Conservation (phyloP, 2,113 vertebrate species). For the Gallinago jamesoni region DNA sequence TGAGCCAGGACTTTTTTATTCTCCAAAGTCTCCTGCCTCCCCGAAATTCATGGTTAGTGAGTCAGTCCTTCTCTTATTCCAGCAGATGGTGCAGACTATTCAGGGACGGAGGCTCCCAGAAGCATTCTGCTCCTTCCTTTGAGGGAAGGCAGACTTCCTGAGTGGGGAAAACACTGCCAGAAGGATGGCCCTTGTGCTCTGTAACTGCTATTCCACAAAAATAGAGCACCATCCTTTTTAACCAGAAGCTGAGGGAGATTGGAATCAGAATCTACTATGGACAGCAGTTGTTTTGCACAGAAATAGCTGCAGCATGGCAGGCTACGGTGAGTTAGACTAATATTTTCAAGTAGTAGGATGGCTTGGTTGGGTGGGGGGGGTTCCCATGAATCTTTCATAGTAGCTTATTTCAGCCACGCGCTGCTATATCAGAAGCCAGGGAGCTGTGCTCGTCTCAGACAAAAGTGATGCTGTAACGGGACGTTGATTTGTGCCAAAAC, state of each 20-base stretch:
- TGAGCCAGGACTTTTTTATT: conserved; percentile 42
- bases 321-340: not conserved
- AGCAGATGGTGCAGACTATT: conserved; percentile 67
- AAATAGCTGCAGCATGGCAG: not conserved
- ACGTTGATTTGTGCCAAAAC: not conserved
- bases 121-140: conserved; percentile 50
- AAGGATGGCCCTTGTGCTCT: conserved; percentile 12
- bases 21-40: conserved; percentile 28
- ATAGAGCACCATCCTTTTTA: not conserved
- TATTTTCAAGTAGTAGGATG: not conserved
- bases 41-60: conserved; percentile 48
- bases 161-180: not conserved
- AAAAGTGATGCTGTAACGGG: not conserved
- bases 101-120: conserved; percentile 55
- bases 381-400: not conserved
- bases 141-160: conserved; percentile 38
- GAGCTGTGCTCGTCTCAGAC: not conserved
- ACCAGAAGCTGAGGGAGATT: not conserved
- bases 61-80: conserved; percentile 57
- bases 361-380: not conserved
- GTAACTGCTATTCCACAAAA: not conserved
- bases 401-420: not conserved
- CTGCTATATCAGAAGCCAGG: not conserved
- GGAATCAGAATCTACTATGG: not conserved
- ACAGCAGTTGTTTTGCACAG: not conserved